phyloP scores from a whole-genome alignment of 2,888 invertebrate genomes.

The Caenorhabditis sp. region DNA sequence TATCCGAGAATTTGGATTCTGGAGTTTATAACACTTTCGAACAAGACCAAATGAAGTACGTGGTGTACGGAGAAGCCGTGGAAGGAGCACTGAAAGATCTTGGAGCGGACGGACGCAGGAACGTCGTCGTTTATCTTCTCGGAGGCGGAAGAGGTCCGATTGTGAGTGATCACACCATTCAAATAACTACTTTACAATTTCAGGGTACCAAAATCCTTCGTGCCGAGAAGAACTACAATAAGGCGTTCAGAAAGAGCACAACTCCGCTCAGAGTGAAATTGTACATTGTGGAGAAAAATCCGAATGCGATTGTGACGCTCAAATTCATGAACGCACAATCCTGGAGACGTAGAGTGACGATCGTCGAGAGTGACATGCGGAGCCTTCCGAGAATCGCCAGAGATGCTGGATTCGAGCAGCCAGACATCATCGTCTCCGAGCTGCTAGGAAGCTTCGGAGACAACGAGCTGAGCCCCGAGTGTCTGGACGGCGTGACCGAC shows the following conservation, averaged over 20 bases:
- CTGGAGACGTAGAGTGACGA: slow-evolving; percentile 78
- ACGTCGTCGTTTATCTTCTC: slow-evolving; percentile 87
- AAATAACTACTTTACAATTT: no score
- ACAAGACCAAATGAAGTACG: slow-evolving; percentile 95
- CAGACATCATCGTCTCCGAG: slow-evolving; percentile 90
- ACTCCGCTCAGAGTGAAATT: slow-evolving; percentile 79
- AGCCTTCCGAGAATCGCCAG: slow-evolving; percentile 78
- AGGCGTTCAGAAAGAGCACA: slow-evolving; percentile 33
- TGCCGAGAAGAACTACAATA: slow-evolving; percentile 59
- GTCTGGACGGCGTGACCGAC: slow-evolving; percentile 80
- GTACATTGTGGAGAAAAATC: slow-evolving; percentile 98
- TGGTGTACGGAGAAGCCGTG: slow-evolving; percentile 63
- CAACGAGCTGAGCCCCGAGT: slow-evolving; percentile 96
- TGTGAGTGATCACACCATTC: no score
- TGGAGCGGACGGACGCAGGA: slow-evolving; percentile 35
- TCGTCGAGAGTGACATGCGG: slow-evolving; percentile 81
- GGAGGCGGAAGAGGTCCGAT: slow-evolving; percentile 96
- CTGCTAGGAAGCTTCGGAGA: slow-evolving; percentile 97
- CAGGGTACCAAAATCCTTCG: slow-evolving; percentile 60
- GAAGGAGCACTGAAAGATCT: slow-evolving; percentile 60
- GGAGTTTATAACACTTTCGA: slow-evolving; percentile 98
- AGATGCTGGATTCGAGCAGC: slow-evolving; percentile 83
- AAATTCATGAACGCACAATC: slow-evolving; percentile 69
- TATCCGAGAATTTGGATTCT: slow-evolving; percentile 94
- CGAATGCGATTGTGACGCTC: slow-evolving; percentile 86